phyloP scores from a whole-genome alignment of 2,888 invertebrate species.

The Cheilosia grossa region DNA sequence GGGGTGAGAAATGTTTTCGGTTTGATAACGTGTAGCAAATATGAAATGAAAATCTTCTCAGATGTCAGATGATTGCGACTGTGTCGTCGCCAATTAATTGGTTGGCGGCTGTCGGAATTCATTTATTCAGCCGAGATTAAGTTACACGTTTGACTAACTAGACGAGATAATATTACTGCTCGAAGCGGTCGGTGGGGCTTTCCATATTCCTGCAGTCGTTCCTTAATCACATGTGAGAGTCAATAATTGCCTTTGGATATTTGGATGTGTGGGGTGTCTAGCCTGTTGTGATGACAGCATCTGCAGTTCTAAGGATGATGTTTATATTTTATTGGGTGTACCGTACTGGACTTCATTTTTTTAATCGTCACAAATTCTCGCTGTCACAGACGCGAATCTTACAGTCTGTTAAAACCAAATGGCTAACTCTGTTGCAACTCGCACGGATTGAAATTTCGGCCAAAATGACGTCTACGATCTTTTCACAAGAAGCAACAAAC shows the following conservation, averaged over 20 bases:
- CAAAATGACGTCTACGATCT: no score
- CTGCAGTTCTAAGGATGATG: no score
- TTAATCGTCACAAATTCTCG: no score
- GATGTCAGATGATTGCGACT: slow-evolving; percentile 19
- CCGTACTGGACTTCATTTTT: background rate
- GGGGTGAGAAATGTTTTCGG: background rate
- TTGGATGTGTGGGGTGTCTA: no score
- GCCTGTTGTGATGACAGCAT: no score
- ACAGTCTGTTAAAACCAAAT: no score
- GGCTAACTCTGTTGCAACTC: no score
- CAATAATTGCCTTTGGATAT: background rate
- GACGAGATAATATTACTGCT: slow-evolving; percentile 52
- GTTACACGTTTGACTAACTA: slow-evolving; percentile 56
- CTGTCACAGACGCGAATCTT: no score
- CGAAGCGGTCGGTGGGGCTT: background rate
- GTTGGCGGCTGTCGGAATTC: slow-evolving; percentile 27
- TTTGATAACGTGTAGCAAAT: slow-evolving; percentile 26
- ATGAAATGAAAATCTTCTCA: slow-evolving; percentile 27
- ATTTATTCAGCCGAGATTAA: slow-evolving; percentile 47
- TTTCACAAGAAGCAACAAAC: no score
- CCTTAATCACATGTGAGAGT: background rate
- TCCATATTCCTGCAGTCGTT: slow-evolving; percentile 3
- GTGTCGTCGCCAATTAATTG: slow-evolving; percentile 54
- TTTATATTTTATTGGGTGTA: background rate
- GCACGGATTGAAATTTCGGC: no score